phyloP scores from a whole-genome alignment of 2,113 vertebrate genomes.

The Nibea albiflora region DNA sequence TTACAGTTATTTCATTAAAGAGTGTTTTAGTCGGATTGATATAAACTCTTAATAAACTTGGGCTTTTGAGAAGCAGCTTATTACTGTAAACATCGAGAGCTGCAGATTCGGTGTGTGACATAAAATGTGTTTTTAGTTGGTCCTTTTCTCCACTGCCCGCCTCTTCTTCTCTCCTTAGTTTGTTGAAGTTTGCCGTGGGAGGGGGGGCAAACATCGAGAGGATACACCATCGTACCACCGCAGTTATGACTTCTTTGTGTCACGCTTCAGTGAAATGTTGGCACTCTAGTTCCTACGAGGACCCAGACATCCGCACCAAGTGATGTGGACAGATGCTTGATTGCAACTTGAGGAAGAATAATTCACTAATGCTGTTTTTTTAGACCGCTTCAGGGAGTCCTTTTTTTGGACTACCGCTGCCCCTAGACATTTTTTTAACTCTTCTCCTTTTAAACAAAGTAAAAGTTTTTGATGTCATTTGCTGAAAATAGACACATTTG shows the following conservation, averaged over 20 bases:
- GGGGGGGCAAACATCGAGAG: constrained; percentile 98
- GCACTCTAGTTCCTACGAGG: constrained; percentile 92
- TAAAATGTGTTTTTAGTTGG: neutral
- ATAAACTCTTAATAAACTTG: neutral
- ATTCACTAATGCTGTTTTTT: constrained; percentile 41
- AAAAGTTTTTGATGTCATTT: neutral
- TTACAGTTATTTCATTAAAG: constrained; percentile 6
- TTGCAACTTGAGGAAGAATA: constrained; percentile 13
- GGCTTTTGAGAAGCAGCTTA: neutral
- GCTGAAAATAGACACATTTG: constrained; percentile 49
- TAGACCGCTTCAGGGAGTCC: constrained; percentile 13
- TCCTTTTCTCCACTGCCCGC: rapidly evolving
- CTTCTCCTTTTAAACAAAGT: neutral
- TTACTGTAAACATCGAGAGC: constrained; percentile 1
- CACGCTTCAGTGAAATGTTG: constrained; percentile 98
- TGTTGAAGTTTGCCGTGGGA: constrained; percentile 97
- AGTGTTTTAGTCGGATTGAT: constrained; percentile 16
- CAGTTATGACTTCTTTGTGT: constrained; percentile 98
- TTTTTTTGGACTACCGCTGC: constrained; percentile 20
- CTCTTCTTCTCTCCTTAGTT: constrained; percentile 83
- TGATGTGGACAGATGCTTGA: constrained; percentile 77
- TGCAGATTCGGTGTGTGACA: neutral
- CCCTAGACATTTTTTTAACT: neutral
- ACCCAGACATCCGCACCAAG: constrained; percentile 93
- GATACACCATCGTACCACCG: constrained; percentile 96